A percentile compares a stretch with the other conserved stretches of the same genome.
These are phyloP conservation scores for Bombus polaris DNA, from an alignment of 1,140 invertebrate genomes.

Conservation along the genomic window DNA sequence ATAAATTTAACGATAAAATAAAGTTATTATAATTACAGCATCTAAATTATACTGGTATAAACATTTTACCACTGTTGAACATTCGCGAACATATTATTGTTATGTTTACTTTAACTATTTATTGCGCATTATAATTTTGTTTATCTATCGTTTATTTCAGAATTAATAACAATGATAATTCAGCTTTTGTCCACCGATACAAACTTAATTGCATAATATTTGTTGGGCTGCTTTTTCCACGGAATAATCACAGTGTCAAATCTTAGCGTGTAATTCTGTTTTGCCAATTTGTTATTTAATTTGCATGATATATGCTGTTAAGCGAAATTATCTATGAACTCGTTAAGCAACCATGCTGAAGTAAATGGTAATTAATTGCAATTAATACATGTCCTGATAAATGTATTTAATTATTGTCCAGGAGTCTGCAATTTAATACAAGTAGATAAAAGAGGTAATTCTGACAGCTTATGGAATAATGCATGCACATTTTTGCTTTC, in stretches of 20 bases:
- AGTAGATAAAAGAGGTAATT: background rate
- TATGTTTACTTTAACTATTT: no score
- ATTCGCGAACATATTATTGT: no score
- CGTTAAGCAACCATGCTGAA: background rate
- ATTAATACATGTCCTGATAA: background rate
- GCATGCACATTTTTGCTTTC: no score
- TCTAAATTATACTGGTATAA: no score
- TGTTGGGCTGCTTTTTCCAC: background rate
- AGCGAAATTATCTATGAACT: background rate
- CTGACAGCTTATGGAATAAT: accelerated
- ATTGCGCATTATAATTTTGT: no score
- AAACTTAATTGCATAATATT: no score
- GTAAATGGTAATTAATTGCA: background rate
- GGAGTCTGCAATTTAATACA: background rate
- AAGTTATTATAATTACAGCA: no score
- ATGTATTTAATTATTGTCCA: background rate
- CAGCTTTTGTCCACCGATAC: no score
- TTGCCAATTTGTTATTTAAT: background rate
- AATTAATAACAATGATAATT: no score
- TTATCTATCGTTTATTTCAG: no score
- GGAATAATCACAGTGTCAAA: background rate
- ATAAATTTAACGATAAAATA: background rate
- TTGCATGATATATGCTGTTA: accelerated
- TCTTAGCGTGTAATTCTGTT: background rate
- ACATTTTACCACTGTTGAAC: no score